These are phyloP conservation scores for Ceyx margarethae DNA, from an alignment of 2,113 vertebrate genomes.

Conservation along the genomic window DNA sequence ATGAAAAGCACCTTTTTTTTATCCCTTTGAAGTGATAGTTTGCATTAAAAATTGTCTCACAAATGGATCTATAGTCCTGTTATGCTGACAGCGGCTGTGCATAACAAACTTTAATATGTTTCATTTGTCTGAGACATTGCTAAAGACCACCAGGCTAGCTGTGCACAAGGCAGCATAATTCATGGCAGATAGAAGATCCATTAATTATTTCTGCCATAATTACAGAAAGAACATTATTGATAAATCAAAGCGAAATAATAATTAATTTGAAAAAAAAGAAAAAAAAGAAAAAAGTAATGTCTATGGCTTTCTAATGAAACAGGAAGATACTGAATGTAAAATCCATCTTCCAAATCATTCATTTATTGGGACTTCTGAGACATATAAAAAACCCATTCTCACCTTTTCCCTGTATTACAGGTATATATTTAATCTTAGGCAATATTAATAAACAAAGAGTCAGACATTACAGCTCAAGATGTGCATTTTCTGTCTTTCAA, in stretches of 20 bases:
- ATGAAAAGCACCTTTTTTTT: neutral
- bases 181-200: conserved; percentile 68
- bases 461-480: neutral
- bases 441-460: neutral
- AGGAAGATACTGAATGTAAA: conserved; percentile 48
- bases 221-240: conserved; percentile 70
- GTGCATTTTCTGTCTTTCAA: neutral
- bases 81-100: conserved; percentile 24
- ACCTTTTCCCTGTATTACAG: conserved; percentile 35
- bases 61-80: neutral
- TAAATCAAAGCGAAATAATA: conserved; percentile 72
- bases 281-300: conserved; percentile 10
- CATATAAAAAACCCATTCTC: conserved; percentile 18
- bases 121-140: conserved; percentile 68
- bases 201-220: conserved; percentile 76
- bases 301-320: conserved; percentile 46
- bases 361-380: conserved; percentile 15
- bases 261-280: neutral
- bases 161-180: conserved; percentile 57
- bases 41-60: conserved; percentile 25
- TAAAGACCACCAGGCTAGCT: conserved; percentile 50
- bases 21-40: conserved; percentile 31
- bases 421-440: conserved; percentile 36
- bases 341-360: neutral
- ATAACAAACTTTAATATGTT: conserved; percentile 56